These are phyloP conservation scores for Sternarchorhynchus goeldii DNA, from an alignment of 2,797 vertebrate genomes.

Conservation along the genomic window DNA sequence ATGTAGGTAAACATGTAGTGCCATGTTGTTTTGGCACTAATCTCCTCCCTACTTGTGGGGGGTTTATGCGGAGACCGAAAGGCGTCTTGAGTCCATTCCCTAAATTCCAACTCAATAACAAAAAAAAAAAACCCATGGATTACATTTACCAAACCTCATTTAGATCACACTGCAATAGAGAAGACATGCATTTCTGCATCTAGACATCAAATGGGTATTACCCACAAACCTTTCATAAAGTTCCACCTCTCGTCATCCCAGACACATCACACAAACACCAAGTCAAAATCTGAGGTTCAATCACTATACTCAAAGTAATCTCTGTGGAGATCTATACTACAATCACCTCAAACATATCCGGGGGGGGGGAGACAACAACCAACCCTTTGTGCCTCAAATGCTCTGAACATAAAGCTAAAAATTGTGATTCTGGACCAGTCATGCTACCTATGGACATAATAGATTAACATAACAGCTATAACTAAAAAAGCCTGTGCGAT, in stretches of 20 bases:
- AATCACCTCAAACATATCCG: background rate
- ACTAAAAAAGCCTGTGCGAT: background rate
- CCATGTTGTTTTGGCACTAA: conserved; percentile 27
- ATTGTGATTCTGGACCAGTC: background rate
- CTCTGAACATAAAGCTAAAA: background rate
- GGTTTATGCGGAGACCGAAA: background rate
- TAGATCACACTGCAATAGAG: conserved; percentile 15
- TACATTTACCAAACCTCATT: background rate
- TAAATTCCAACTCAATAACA: background rate
- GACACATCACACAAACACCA: background rate
- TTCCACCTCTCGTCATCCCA: background rate
- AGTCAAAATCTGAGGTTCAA: background rate
- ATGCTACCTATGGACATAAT: background rate
- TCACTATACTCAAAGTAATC: background rate
- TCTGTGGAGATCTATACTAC: conserved; percentile 10
- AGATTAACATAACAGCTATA: background rate
- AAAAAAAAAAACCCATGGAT: background rate
- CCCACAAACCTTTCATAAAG: background rate
- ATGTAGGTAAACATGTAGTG: conserved; percentile 66
- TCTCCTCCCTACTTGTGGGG: background rate
- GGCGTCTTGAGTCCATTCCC: background rate
- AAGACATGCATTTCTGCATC: conserved; percentile 29
- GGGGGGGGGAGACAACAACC: background rate
- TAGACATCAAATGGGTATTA: conserved; percentile 20
- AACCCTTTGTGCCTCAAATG: background rate